Evolutionary conservation across 2,888 invertebrate genomes (phyloP).

Genomic region (Cataglyphis altisquamis): DNA sequence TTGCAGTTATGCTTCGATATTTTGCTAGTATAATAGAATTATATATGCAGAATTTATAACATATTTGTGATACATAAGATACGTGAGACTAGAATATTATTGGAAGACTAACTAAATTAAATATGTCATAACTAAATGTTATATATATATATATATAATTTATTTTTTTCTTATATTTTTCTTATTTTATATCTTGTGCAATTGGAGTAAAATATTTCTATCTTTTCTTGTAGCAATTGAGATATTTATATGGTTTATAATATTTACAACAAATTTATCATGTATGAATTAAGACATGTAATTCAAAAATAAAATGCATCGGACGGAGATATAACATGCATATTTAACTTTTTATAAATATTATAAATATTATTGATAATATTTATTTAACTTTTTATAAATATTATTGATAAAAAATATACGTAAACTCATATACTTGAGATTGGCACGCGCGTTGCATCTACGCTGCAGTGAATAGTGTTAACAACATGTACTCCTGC

Average conservation of each 20-base stretch:
- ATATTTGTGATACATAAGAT: neutral
- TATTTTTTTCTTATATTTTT: neutral
- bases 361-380: no score
- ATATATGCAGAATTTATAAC: neutral
- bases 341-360: neutral
- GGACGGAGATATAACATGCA: neutral
- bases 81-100: neutral
- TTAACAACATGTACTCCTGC: constrained; percentile 62
- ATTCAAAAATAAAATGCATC: neutral
- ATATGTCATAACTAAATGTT: neutral
- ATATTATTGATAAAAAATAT: neutral
- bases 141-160: neutral
- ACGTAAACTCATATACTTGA: neutral
- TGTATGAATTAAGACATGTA: neutral
- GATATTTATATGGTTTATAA: neutral
- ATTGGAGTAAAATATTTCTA: neutral
- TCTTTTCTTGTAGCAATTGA: neutral
- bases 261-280: neutral
- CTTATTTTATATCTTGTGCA: neutral
- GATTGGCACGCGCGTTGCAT: neutral
- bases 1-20: neutral
- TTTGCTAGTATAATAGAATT: neutral
- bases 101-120: neutral
- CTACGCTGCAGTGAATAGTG: constrained; percentile 8
- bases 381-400: neutral